phyloP scores from a whole-genome alignment of 35 echinoderm and acorn worm genomes.

The Apostichopus parvimensis region DNA sequence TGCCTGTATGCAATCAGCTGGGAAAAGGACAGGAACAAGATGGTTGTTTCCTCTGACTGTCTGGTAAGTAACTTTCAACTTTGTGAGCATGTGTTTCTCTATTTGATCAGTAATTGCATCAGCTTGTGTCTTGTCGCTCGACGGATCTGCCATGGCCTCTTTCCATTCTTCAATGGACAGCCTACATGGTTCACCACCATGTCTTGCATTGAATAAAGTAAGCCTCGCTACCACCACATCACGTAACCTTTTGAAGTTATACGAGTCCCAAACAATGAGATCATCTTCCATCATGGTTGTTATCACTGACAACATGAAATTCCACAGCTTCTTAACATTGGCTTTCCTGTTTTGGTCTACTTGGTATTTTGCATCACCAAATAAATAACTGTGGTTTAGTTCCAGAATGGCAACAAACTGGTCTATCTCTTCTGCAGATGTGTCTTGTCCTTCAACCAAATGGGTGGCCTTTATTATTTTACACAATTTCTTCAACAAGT shows the following conservation, averaged over 20 bases:
- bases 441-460: constrained; percentile 20
- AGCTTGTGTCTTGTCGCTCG: neutral
- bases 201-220: constrained; percentile 51
- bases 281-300: neutral
- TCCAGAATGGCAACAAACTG: neutral
- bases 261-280: neutral
- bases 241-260: neutral
- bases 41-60: neutral
- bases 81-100: neutral
- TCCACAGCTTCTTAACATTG: neutral
- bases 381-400: neutral
- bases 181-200: constrained; percentile 54
- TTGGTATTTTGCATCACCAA: neutral
- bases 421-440: too few species aligned
- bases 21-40: neutral
- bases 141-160: constrained; percentile 18
- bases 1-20: neutral
- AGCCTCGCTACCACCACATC: constrained; percentile 34
- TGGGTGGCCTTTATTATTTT: constrained; percentile 50
- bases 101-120: neutral
- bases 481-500: constrained; percentile 43
- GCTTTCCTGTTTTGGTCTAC: neutral
- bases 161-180: constrained; percentile 33
- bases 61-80: neutral
- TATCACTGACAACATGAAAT: neutral